These are phyloP conservation scores for Taphrorychus bicolor DNA, from an alignment of 2,888 invertebrate genomes.

Conservation along the genomic window DNA sequence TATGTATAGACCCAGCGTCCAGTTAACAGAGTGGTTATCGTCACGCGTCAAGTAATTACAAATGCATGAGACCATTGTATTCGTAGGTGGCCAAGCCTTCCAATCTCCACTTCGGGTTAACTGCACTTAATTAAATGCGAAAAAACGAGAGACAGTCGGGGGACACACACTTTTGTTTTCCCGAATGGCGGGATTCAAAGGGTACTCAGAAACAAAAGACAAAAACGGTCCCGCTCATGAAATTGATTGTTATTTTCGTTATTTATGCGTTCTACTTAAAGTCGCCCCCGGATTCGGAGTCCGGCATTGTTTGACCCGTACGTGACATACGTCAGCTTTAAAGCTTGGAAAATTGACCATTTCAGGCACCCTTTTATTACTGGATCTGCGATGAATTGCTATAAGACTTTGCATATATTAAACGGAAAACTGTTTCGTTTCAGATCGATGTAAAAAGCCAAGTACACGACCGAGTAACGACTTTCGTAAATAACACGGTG, in stretches of 20 bases:
- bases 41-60: slow-evolving; percentile 42
- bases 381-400: slow-evolving; percentile 23
- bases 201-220: slow-evolving; percentile 58
- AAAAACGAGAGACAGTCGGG: slow-evolving; percentile 48
- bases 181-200: slow-evolving; percentile 50
- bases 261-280: slow-evolving; percentile 54
- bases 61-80: slow-evolving; percentile 44
- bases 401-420: neutral
- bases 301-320: slow-evolving; percentile 43
- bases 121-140: slow-evolving; percentile 56
- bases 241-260: slow-evolving; percentile 60
- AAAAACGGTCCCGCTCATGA: slow-evolving; percentile 57
- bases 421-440: neutral
- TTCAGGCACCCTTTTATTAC: slow-evolving; percentile 31
- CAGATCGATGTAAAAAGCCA: neutral
- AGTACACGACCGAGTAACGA: too few species aligned
- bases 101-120: slow-evolving; percentile 41
- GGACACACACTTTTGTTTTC: slow-evolving; percentile 53
- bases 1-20: slow-evolving; percentile 29
- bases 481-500: too few species aligned
- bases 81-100: slow-evolving; percentile 39
- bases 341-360: slow-evolving; percentile 47
- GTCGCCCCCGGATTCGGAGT: slow-evolving; percentile 41
- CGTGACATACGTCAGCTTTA: slow-evolving; percentile 46
- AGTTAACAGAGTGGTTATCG: slow-evolving; percentile 35